Conservation (phyloP, 2,888 invertebrate genomes). For the Sylvicola fuscatus region DNA sequence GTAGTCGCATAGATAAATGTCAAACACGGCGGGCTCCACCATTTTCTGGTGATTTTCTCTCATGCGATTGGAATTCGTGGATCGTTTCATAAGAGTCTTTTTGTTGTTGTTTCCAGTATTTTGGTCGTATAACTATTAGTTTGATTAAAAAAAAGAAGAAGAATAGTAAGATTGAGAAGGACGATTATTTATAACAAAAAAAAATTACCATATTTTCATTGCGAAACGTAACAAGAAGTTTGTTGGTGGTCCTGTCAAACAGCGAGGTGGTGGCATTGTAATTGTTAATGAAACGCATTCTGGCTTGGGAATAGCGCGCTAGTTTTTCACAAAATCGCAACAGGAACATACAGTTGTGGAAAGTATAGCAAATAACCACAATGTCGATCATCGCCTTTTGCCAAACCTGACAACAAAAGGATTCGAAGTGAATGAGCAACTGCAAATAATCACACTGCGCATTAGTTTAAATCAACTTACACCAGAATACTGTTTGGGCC, state of each 20-base stretch:
- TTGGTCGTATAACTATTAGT: constrained; percentile 22
- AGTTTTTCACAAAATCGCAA: constrained; percentile 49
- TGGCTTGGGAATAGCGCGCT: constrained; percentile 38
- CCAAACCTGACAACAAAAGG: constrained; percentile 22
- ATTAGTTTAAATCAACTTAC: constrained; percentile 13
- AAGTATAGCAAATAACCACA: constrained; percentile 47
- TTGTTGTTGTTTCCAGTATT: constrained; percentile 17
- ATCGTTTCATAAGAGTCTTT: constrained; percentile 27
- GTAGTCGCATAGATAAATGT: constrained; percentile 54
- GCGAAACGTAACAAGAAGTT: constrained; percentile 49
- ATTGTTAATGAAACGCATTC: constrained; percentile 47
- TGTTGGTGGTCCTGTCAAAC: constrained; percentile 40
- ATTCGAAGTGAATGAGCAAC: too few species aligned
- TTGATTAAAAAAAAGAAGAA: constrained; percentile 5
- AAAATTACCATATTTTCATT: constrained; percentile 50
- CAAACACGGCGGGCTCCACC: constrained; percentile 34
- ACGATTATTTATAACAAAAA: too few species aligned
- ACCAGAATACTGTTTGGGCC: constrained; percentile 29
- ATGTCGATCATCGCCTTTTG: constrained; percentile 37
- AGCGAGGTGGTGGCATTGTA: constrained; percentile 52
- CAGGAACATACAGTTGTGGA: constrained; percentile 48
- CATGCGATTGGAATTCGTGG: constrained; percentile 9
- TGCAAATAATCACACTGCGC: too few species aligned
- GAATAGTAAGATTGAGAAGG: neutral
- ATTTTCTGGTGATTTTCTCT: constrained; percentile 23